A percentile compares a stretch with the other conserved stretches of the same genome.
These are phyloP conservation scores for Polymixis lichenea DNA, from an alignment of 2,888 invertebrate species.

Conservation along the genomic window DNA sequence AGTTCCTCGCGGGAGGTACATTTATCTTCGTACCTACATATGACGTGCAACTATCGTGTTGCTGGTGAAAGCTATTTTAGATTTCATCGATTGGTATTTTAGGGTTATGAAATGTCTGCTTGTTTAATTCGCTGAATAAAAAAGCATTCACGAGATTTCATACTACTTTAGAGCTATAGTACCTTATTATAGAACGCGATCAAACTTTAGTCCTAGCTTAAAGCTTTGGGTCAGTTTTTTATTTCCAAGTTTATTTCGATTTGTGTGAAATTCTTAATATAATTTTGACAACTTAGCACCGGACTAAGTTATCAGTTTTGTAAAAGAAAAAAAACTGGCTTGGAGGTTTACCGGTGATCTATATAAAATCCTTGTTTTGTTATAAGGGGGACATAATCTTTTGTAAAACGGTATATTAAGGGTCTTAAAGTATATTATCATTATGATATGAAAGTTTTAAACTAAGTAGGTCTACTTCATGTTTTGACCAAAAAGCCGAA, in stretches of 20 bases:
- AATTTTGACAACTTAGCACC: no score
- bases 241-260: no score
- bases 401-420: background rate
- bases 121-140: background rate
- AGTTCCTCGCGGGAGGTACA: constrained; percentile 79
- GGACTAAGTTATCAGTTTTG: no score
- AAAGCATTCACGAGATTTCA: background rate
- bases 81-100: constrained; percentile 50
- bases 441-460: background rate
- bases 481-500: constrained; percentile 16
- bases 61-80: constrained; percentile 60
- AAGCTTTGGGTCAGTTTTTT: no score
- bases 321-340: no score
- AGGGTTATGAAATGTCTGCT: constrained; percentile 15
- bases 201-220: no score
- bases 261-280: no score
- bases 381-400: background rate
- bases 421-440: background rate
- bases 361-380: no score
- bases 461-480: background rate
- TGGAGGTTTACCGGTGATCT: no score
- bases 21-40: constrained; percentile 53
- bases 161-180: background rate
- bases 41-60: constrained; percentile 66
- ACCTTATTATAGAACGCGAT: no score